A percentile compares a stretch with the other conserved stretches of the same genome.
Evolutionary conservation across 2,797 vertebrate species (phyloP).

Genomic region (Brachyrhaphis roseni): DNA sequence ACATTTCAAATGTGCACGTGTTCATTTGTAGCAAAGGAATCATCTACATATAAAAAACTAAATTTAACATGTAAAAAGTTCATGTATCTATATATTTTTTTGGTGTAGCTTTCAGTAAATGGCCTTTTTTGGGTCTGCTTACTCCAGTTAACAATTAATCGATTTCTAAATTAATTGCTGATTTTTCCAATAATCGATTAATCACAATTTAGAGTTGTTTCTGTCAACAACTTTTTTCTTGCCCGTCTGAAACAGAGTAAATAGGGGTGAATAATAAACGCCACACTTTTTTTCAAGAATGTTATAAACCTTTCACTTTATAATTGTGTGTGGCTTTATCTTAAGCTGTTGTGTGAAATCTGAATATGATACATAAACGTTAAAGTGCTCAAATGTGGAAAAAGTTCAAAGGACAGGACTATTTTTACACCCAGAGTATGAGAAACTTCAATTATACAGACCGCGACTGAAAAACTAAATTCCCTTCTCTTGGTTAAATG

Average conservation of each 20-base stretch:
- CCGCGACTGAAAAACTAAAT: not conserved
- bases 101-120: too few species aligned
- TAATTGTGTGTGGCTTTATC: not conserved
- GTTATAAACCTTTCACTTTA: not conserved
- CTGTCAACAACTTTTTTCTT: not conserved
- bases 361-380: not conserved
- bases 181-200: not conserved
- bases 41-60: too few species aligned
- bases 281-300: not conserved
- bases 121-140: too few species aligned
- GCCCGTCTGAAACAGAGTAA: not conserved
- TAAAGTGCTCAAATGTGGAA: not conserved
- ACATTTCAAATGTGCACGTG: too few species aligned
- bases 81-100: too few species aligned
- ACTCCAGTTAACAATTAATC: not conserved
- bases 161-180: not conserved
- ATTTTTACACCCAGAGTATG: not conserved
- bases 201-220: not conserved
- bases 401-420: not conserved
- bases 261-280: not conserved
- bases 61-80: not conserved
- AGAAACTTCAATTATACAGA: not conserved
- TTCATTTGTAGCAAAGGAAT: too few species aligned
- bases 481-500: not conserved
- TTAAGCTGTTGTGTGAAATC: not conserved